A percentile compares a stretch with the other conserved stretches of the same genome.
Conservation (phyloP, 2,888 invertebrate species). For the Callosobruchus maculatus region DNA sequence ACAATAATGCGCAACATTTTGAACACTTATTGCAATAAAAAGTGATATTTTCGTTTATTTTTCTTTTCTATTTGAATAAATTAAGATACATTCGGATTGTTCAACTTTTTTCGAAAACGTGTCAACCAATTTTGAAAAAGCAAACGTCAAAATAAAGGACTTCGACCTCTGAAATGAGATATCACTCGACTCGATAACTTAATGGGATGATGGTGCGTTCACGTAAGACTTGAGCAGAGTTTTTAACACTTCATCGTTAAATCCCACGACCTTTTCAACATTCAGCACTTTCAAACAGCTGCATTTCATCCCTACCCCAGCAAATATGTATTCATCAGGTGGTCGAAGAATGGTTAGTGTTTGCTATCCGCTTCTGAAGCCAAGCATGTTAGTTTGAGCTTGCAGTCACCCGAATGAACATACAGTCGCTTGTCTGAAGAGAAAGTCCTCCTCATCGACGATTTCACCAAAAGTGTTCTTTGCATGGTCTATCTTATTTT, state of each 20-base stretch:
- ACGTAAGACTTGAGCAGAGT: slow-evolving; percentile 70
- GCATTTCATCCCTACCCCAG: slow-evolving; percentile 69
- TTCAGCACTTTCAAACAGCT: slow-evolving; percentile 73
- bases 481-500: too few relatives aligned
- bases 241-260: slow-evolving; percentile 77
- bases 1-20: too few relatives aligned
- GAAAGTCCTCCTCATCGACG: slow-evolving; percentile 59
- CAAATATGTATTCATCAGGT: slow-evolving; percentile 94
- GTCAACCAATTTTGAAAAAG: too few relatives aligned
- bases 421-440: slow-evolving; percentile 72
- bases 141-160: too few relatives aligned
- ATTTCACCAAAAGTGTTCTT: slow-evolving; percentile 53
- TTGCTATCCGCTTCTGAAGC: slow-evolving; percentile 89
- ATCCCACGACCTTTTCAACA: slow-evolving; percentile 67
- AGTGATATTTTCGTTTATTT: too few relatives aligned
- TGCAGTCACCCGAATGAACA: slow-evolving; percentile 78
- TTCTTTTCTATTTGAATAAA: too few relatives aligned
- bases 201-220: slow-evolving; percentile 68
- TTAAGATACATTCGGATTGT: too few relatives aligned
- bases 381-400: slow-evolving; percentile 76
- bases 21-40: too few relatives aligned
- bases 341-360: slow-evolving; percentile 79
- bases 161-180: too few relatives aligned
- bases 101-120: too few relatives aligned
- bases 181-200: too few relatives aligned